phyloP scores from a whole-genome alignment of 2,113 vertebrate species.

The Speoplatyrhinus poulsoni region DNA sequence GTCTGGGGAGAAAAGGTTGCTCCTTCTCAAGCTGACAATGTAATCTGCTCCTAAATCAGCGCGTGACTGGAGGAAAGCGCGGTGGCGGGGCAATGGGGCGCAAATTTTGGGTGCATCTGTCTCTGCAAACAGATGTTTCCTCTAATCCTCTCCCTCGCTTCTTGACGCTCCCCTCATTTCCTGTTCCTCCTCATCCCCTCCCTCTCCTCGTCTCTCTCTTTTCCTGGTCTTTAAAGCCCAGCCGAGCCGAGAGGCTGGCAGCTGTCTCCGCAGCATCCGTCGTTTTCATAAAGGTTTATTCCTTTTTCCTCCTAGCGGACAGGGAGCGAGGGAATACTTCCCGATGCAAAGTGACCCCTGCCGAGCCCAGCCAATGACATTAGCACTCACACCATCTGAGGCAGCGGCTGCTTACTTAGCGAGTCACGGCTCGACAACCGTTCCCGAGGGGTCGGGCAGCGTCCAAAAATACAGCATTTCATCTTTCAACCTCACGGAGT shows the following conservation, averaged over 20 bases:
- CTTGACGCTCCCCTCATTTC: conserved; percentile 6
- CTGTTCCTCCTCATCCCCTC: background rate
- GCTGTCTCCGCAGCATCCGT: too few species aligned
- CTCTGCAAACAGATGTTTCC: conserved; percentile 54
- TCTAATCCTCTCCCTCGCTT: conserved; percentile 35
- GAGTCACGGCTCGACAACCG: conserved; percentile 2
- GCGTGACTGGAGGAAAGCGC: conserved; percentile 27
- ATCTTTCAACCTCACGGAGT: conserved; percentile 37
- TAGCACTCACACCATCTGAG: background rate
- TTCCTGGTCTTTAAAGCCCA: conserved; percentile 7
- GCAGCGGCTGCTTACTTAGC: conserved; percentile 11
- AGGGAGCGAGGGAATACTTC: too few species aligned
- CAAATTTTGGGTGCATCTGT: conserved; percentile 41
- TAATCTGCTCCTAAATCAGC: conserved; percentile 47
- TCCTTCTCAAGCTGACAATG: conserved; percentile 33
- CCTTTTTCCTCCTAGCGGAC: background rate
- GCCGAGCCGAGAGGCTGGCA: background rate
- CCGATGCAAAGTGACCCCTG: conserved; percentile 2
- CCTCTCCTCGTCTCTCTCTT: conserved; percentile 2
- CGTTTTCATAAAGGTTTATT: too few species aligned
- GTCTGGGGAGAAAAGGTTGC: background rate
- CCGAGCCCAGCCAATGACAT: background rate
- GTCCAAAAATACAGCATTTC: conserved; percentile 34
- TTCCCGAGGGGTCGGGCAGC: background rate
- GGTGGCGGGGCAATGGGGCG: conserved; percentile 4